Evolutionary conservation across 2,888 invertebrate species (phyloP).

Genomic region (Cybosia mesomella): DNA sequence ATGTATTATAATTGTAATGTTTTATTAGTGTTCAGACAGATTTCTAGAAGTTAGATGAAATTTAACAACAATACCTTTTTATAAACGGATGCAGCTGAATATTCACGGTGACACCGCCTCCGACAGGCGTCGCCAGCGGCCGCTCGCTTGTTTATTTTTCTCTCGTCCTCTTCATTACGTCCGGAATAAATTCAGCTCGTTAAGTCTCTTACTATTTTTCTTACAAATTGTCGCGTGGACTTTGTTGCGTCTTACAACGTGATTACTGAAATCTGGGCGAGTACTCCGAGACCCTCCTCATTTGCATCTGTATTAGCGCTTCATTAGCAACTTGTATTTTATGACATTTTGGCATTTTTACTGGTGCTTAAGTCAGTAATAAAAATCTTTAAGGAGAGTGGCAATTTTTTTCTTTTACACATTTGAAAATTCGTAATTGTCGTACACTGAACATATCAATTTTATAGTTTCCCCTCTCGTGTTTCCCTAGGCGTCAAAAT

Average conservation of each 20-base stretch:
- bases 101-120: conserved; percentile 9
- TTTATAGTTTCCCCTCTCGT: background rate
- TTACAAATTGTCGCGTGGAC: conserved; percentile 27
- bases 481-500: conserved; percentile 54
- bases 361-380: background rate
- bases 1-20: background rate
- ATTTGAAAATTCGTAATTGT: background rate
- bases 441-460: background rate
- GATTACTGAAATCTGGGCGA: conserved; percentile 28
- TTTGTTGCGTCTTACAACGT: conserved; percentile 41
- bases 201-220: conserved; percentile 33
- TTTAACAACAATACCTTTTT: conserved; percentile 3
- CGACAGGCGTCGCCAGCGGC: conserved; percentile 8
- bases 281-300: conserved; percentile 3
- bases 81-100: conserved; percentile 17
- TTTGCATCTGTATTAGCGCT: conserved; percentile 24
- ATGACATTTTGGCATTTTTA: conserved; percentile 3
- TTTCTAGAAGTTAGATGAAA: conserved; percentile 1
- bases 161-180: conserved; percentile 26
- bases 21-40: background rate
- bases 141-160: conserved; percentile 24
- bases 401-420: background rate
- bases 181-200: conserved; percentile 33
- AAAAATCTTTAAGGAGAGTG: background rate
- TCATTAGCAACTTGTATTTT: conserved; percentile 12